These are phyloP conservation scores for Psammodynastes pulverulentus DNA, from an alignment of 2,113 vertebrate species.

Conservation along the genomic window DNA sequence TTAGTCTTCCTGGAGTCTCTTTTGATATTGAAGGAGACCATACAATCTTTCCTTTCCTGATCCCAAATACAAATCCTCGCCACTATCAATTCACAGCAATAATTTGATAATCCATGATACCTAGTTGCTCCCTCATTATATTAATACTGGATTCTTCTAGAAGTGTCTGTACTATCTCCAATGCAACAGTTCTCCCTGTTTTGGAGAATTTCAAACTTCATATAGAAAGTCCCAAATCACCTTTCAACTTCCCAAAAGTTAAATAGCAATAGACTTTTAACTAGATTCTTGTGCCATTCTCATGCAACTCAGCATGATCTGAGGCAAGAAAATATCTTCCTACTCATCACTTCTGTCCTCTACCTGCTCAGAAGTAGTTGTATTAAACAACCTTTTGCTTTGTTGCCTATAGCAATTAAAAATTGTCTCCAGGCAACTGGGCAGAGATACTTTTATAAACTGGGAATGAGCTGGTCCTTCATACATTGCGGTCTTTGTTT, in stretches of 20 bases:
- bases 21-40: neutral
- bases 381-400: neutral
- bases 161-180: neutral
- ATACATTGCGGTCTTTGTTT: neutral
- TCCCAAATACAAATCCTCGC: neutral
- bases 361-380: neutral
- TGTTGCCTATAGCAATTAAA: neutral
- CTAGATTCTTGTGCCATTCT: neutral
- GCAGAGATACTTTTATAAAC: neutral
- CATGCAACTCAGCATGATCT: neutral
- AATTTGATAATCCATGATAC: neutral
- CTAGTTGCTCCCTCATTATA: neutral
- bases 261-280: neutral
- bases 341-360: neutral
- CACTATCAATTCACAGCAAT: neutral
- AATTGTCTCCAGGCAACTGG: neutral
- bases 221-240: neutral
- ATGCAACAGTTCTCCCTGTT: neutral
- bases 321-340: neutral
- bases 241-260: neutral
- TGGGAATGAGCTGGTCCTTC: neutral
- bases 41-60: neutral
- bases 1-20: neutral
- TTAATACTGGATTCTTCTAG: neutral
- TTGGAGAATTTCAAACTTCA: neutral